Conservation (phyloP, 2,888 invertebrate genomes). For the Temnothorax ravouxi region DNA sequence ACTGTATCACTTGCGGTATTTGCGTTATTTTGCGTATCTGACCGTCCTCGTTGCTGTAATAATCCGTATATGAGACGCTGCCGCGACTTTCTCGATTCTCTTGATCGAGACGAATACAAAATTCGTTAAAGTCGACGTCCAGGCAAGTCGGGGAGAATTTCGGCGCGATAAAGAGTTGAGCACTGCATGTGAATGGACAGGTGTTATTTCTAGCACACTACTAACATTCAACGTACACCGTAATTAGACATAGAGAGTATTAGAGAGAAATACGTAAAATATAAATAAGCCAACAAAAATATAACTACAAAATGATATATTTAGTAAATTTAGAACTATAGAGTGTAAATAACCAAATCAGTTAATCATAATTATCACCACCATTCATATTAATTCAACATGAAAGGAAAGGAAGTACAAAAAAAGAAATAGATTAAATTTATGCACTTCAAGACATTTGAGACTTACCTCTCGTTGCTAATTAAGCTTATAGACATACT, state of each 20-base stretch:
- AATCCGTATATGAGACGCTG: conserved; percentile 85
- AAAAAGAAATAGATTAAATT: background rate
- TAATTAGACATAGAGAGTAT: background rate
- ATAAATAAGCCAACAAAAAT: background rate
- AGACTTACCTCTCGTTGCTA: conserved; percentile 89
- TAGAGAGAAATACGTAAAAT: conserved; percentile 3
- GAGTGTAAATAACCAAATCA: background rate
- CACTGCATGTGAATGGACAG: conserved; percentile 62
- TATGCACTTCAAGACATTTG: background rate
- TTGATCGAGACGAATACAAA: conserved; percentile 83
- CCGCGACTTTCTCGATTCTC: conserved; percentile 83
- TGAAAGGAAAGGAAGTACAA: background rate
- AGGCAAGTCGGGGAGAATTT: conserved; percentile 88
- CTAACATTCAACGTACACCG: background rate
- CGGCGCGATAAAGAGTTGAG: conserved; percentile 77
- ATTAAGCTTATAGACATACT: conserved; percentile 89
- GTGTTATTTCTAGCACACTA: conserved; percentile 16
- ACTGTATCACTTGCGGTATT: conserved; percentile 45
- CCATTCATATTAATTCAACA: background rate
- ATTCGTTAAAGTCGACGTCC: conserved; percentile 87
- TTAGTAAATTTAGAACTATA: background rate
- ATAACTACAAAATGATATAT: background rate
- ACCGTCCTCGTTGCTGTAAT: conserved; percentile 85
- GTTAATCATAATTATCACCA: background rate
- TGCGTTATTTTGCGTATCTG: conserved; percentile 79